Percentiles rank a stretch among this genome's conserved stretches.
Conservation (phyloP, 37 sponge, comb jelly and placozoan genomes). For the Geodia barretti region DNA sequence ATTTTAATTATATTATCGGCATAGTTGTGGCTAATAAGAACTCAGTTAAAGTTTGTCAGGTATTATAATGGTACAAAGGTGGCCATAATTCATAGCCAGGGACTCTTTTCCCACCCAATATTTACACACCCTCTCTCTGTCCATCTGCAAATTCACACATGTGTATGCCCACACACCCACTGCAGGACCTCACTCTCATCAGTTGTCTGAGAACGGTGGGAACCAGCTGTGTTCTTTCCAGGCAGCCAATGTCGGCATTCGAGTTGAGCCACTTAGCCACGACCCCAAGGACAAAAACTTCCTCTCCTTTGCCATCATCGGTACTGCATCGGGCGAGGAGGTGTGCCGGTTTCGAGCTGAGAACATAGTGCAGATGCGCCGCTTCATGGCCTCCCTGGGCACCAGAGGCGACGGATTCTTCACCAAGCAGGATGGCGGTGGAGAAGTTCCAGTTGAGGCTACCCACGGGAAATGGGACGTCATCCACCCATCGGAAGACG, state of each 20-base stretch:
- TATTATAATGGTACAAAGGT: too few relatives aligned
- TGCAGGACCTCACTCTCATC: constrained; percentile 26
- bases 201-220: constrained; percentile 14
- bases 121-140: too few relatives aligned
- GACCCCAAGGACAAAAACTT: constrained; percentile 67
- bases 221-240: constrained; percentile 31
- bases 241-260: constrained; percentile 35
- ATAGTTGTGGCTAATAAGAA: too few relatives aligned
- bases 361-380: constrained; percentile 51
- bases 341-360: constrained; percentile 46
- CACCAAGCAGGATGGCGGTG: constrained; percentile 34
- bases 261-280: constrained; percentile 42
- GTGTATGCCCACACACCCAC: not conserved
- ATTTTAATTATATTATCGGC: too few relatives aligned
- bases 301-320: constrained; percentile 51
- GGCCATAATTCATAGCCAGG: too few relatives aligned
- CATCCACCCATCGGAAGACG: constrained; percentile 70
- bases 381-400: constrained; percentile 76
- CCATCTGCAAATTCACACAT: too few relatives aligned
- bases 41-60: too few relatives aligned
- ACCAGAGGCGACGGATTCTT: constrained; percentile 43
- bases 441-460: constrained; percentile 51
- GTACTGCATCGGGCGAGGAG: constrained; percentile 25
- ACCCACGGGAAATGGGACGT: constrained; percentile 73
- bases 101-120: too few relatives aligned